Base-by-base conservation (phyloP, 2,113 vertebrate genomes). In the Tachysurus vachellii region DNA sequence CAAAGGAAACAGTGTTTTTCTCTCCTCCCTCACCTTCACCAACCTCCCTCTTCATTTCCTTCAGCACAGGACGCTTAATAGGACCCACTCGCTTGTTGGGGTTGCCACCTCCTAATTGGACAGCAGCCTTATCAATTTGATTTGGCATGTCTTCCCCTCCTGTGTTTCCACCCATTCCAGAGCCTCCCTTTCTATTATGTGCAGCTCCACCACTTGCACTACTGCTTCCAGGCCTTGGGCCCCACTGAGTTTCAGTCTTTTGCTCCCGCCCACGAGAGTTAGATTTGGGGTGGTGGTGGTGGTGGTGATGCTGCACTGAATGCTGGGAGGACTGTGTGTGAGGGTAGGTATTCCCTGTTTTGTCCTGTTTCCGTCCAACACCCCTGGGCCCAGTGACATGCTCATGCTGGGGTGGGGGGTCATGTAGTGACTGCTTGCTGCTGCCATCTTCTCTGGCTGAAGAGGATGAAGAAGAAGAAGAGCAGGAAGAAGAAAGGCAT, bases 181-280 rank as follows among this genome's bases (percentile, higher is more conserved):
- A 85, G 93, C 94, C 88, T 86, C 89, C 61, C 93, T 95, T 90
- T 91, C 95, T 92, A 76, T 92, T 95, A 77, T 96, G 96, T 76
- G 94, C 94, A 3, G 95, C 89, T 11, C 89, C 91, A 87, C 94
- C 85, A 84, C 92, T 70, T 81, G 93, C 66, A 87, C 90, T 93
- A 87, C 93, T 96, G 90, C 94, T 96, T 86, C 96, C 96, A 19
- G 97, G 97, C 4, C 97, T 95, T 21, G 97, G 97, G 4, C 97
- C 97, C 97, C 97, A 98, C 62, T 97, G 96, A 1, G 97, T 98
- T 88, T 97, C 97, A 0, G 96, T 98, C 91, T 96, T 97, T 91
- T 95, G 96, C 73, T 98, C 97, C 17, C 97, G 95, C 4, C 95
- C 90, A 93, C 95, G 77, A 92, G 95, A 90, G 93, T 92, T 94